Base-by-base conservation (phyloP, 2,797 vertebrate species). In the Gobio occitaniae region DNA sequence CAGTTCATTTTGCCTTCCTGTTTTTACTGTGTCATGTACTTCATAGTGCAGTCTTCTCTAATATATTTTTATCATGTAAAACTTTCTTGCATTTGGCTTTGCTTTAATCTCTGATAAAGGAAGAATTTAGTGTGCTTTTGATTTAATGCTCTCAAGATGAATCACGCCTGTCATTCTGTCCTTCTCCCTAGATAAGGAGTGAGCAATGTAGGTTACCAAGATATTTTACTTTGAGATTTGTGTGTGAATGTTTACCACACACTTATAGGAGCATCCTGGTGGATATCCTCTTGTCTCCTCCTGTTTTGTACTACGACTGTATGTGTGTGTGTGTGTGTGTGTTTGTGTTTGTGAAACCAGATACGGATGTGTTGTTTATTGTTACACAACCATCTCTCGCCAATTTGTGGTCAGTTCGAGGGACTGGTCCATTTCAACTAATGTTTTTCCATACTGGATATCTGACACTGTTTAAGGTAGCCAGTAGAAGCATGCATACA, bases 231-330 rank as follows among this genome's bases (percentile, higher is more conserved):
- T 59, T 29, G 19, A 52, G 48, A 48, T 41, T n/a, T 59, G 61
- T 44, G 50, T 44, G 25, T 48, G 61, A 86, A 63, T 68, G 78
- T 79, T 87, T 83, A 83, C 83, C 84, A 74, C 88, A 89, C 85
- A 90, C 92, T 94, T 91, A 92, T 86, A 84, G 85, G 89, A 72
- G 91, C 91, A 92, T 95, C 93, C 93, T 91, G 87, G 84, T 93
- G 93, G 92, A 93, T 88, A 90, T 94, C 91, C 92, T 90, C 87
- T 89, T 91, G 91, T 89, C 88, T 91, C 83, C 88, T 92, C 88
- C 86, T 88, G 89, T 91, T 87, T 90, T 88, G 76, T 79, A 85
- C 66, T 81, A 88, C 68, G 9, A 48, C 41, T 74, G 10, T 12
- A 0, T 12, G 17, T 54, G 52, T 54, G 52, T 56, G 54, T 19